Conservation (phyloP, 2,888 invertebrate species). For the Branchipolynoe longqiensis region DNA sequence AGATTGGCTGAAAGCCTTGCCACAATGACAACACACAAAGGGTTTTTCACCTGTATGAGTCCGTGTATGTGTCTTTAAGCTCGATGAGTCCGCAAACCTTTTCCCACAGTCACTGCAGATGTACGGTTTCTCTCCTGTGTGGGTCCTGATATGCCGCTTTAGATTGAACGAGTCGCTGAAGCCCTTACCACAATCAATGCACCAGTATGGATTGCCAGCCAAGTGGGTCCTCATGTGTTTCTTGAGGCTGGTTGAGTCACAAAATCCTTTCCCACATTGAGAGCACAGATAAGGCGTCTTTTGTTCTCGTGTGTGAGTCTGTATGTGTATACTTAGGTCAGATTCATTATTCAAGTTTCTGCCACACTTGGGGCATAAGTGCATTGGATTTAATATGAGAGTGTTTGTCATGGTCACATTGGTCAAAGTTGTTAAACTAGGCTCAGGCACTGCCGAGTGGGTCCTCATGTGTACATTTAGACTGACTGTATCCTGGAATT, state of each 20-base stretch:
- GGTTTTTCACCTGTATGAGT: background rate
- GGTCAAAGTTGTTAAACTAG: too few relatives aligned
- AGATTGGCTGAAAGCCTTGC: too few relatives aligned
- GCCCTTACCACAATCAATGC: background rate
- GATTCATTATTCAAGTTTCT: too few relatives aligned
- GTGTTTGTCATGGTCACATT: too few relatives aligned
- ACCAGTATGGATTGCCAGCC: background rate
- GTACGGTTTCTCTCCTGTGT: slow-evolving; percentile 29
- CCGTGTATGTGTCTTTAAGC: background rate
- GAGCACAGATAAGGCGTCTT: background rate
- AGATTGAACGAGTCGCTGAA: background rate
- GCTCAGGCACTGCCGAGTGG: too few relatives aligned
- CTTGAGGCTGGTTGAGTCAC: background rate
- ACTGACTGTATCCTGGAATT: too few relatives aligned
- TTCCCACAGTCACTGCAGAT: slow-evolving; percentile 2
- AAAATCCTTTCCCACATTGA: background rate
- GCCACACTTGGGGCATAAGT: too few relatives aligned
- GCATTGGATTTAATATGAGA: too few relatives aligned
- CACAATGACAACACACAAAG: too few relatives aligned
- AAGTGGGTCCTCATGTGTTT: background rate
- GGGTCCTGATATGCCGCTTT: slow-evolving; percentile 13
- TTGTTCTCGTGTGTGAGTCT: background rate
- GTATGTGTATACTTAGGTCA: background rate
- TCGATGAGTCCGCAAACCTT: background rate
- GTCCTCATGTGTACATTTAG: too few relatives aligned